Evolutionary conservation across 2,797 vertebrate species (phyloP).

Genomic region (Vireo griseus): DNA sequence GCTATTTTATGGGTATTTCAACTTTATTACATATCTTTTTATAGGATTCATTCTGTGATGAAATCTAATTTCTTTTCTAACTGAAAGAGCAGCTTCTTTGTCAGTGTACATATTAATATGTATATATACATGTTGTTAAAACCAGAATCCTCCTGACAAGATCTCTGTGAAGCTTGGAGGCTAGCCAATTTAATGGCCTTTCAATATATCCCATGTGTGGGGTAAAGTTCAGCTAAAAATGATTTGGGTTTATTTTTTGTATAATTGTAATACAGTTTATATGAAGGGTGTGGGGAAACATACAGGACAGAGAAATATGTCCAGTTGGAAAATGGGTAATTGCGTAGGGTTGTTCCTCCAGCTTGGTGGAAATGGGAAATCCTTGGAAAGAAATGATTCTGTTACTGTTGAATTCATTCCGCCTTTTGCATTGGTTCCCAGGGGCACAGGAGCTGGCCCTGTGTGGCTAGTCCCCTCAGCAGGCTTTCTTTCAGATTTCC

Average conservation of each 20-base stretch:
- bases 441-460: neutral
- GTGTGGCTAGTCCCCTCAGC: neutral
- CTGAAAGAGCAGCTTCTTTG: constrained; percentile 74
- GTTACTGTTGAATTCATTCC: neutral
- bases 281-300: neutral
- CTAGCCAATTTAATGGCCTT: constrained; percentile 35
- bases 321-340: neutral
- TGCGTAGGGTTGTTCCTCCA: neutral
- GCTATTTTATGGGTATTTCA: constrained; percentile 83
- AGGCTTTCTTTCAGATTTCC: constrained; percentile 23
- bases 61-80: constrained; percentile 78
- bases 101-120: constrained; percentile 70
- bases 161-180: constrained; percentile 53
- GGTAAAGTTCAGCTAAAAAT: constrained; percentile 45
- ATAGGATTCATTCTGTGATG: constrained; percentile 79
- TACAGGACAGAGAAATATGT: neutral
- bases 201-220: constrained; percentile 2
- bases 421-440: neutral
- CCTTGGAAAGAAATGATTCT: neutral
- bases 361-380: constrained; percentile 27
- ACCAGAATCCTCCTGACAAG: constrained; percentile 48
- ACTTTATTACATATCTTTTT: constrained; percentile 86
- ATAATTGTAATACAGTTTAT: constrained; percentile 29
- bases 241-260: constrained; percentile 26
- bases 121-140: constrained; percentile 68